Evolutionary conservation across 2,797 vertebrate genomes (phyloP), one percentile per base, ranked within the genome.

Genomic region (Amazona ochrocephala): DNA sequence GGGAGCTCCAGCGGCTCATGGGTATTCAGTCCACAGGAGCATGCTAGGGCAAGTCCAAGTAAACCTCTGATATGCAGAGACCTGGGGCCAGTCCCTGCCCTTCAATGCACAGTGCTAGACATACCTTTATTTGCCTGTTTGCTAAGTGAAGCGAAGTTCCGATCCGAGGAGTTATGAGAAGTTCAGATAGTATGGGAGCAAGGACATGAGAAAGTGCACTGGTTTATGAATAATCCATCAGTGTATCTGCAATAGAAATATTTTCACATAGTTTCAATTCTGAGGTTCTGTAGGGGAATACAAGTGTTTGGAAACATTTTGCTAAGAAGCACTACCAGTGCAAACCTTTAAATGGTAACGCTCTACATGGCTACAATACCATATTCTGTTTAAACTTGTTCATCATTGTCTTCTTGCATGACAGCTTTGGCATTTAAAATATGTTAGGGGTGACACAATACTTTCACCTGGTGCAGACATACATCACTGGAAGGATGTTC

Each of bases 401-500:
- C 95, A 83, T 90, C 89, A 80, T 82, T 96, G 95, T 96, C 92
- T 94, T 95, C 95, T 91, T 87, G 84, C 94, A 93, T 92, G 90
- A 94, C 93, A 89, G 79, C 68, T 67, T 51, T 93, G 88, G 88
- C 91, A 93, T 95, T 97, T 97, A 94, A 97, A 97, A 95, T 96
- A 97, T 93, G 95, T 90, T 95, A 84, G 76, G 84, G 73, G 93
- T 94, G 89, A 95, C 87, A 89, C 85, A 93, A 95, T 96, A 90
- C 95, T 95, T 97, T 96, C 95, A 94, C 91, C 94, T 93, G 95
- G 95, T 95, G 95, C 96, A 95, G 94, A 90, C 95, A 96, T 92
- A 96, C 94, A 97, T 97, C 83, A 95, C 91, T 90, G 53, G 84
- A 97, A 96, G 92, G 89, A 95, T 96, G 92, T 96, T 97, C 97